Evolutionary conservation across 2,888 invertebrate species (phyloP).

Genomic region (Horisme vitalbata): DNA sequence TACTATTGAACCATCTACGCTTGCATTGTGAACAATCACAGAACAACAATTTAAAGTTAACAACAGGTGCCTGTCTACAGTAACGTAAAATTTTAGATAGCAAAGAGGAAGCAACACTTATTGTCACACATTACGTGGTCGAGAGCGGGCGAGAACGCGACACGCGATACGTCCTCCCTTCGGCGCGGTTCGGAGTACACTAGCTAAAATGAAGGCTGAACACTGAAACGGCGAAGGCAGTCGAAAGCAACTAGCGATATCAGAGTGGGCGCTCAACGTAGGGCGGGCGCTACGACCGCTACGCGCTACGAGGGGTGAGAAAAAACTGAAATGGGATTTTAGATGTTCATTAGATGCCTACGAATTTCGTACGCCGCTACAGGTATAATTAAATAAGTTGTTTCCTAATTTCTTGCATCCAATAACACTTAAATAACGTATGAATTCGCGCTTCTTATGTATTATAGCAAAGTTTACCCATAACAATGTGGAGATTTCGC

Average conservation of each 20-base stretch:
- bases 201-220: conserved; percentile 45
- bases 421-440: conserved; percentile 6
- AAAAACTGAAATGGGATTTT: conserved; percentile 19
- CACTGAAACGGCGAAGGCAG: conserved; percentile 45
- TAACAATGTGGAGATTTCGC: conserved; percentile 1
- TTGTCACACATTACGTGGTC: conserved; percentile 81
- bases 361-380: conserved; percentile 14
- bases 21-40: conserved; percentile 35
- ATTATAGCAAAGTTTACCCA: background rate
- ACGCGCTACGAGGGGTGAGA: conserved; percentile 53
- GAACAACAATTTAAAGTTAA: conserved; percentile 31
- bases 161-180: conserved; percentile 61
- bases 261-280: conserved; percentile 47
- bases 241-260: conserved; percentile 47
- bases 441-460: background rate
- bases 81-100: conserved; percentile 64
- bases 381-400: conserved; percentile 21
- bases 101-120: conserved; percentile 80
- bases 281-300: conserved; percentile 64
- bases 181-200: conserved; percentile 64
- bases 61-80: conserved; percentile 43
- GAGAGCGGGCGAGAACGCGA: conserved; percentile 51
- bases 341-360: conserved; percentile 14
- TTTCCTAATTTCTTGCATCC: conserved; percentile 7
- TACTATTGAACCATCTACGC: conserved; percentile 42